These are phyloP conservation scores for Acanthochromis polyacanthus DNA, from an alignment of 2,113 vertebrate species.

Conservation along the genomic window DNA sequence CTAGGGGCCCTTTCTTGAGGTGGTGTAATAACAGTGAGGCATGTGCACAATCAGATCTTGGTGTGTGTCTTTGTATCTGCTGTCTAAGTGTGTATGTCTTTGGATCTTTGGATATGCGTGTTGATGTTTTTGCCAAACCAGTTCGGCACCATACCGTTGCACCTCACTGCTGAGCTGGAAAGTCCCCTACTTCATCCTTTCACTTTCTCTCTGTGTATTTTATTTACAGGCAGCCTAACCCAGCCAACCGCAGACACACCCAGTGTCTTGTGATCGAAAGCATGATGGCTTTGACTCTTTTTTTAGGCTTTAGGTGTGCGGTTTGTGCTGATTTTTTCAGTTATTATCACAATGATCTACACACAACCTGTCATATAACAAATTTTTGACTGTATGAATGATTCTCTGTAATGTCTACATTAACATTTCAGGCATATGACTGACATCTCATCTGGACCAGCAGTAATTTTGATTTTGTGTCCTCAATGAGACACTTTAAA, in stretches of 20 bases:
- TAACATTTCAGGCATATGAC: neutral
- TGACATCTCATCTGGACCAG: neutral
- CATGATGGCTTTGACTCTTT: neutral
- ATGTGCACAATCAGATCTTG: neutral
- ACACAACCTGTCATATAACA: no score
- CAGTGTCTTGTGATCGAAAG: slow-evolving; percentile 26
- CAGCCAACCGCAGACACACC: slow-evolving; percentile 24
- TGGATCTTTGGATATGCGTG: rapidly evolving
- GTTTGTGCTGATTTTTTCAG: neutral
- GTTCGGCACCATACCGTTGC: neutral
- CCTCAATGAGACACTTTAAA: no score
- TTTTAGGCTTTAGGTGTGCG: neutral
- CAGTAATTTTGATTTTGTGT: no score
- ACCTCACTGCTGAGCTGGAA: slow-evolving; percentile 5
- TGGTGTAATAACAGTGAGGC: neutral
- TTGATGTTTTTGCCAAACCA: neutral
- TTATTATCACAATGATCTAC: neutral
- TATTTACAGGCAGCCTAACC: neutral
- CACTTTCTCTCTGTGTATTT: slow-evolving; percentile 43
- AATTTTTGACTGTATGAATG: neutral
- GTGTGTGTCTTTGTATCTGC: neutral
- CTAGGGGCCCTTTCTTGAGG: rapidly evolving
- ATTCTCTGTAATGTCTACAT: neutral
- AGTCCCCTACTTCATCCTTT: slow-evolving; percentile 55
- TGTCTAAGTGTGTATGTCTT: neutral